Evolutionary conservation across 1,140 invertebrate genomes (phyloP).

Genomic region (Pissodes strobi): DNA sequence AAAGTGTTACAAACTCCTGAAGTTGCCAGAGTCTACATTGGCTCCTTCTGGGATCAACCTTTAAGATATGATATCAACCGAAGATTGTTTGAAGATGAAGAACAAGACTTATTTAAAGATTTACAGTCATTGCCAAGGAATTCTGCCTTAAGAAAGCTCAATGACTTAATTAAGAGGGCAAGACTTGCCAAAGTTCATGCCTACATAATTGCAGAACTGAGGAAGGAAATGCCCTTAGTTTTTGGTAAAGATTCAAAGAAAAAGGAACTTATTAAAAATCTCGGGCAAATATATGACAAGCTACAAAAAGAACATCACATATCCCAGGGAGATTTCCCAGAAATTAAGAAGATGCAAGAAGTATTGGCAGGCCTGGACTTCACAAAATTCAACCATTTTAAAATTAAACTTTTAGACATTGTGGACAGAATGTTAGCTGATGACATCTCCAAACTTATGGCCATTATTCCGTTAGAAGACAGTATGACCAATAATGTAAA

Average conservation of each 20-base stretch:
- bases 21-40: constrained; percentile 97
- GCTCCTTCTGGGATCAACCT: constrained; percentile 97
- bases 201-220: constrained; percentile 92
- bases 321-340: constrained; percentile 96
- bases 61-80: constrained; percentile 88
- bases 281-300: constrained; percentile 84
- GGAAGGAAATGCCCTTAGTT: constrained; percentile 94
- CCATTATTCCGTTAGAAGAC: constrained; percentile 84
- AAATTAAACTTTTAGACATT: constrained; percentile 89
- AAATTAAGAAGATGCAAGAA: constrained; percentile 95
- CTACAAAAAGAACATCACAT: constrained; percentile 90
- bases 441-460: constrained; percentile 94
- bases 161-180: too few relatives aligned
- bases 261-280: constrained; percentile 95
- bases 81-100: constrained; percentile 93
- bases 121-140: constrained; percentile 93
- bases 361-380: constrained; percentile 90
- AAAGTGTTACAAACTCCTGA: constrained; percentile 97
- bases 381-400: constrained; percentile 91
- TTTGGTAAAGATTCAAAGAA: constrained; percentile 96
- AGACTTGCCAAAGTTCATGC: constrained; percentile 99
- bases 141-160: constrained; percentile 93
- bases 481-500: constrained; percentile 68
- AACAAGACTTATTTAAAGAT: constrained; percentile 95
- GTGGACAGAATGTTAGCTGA: constrained; percentile 96